Percentiles rank a stretch among this genome's conserved stretches.
Conservation (phyloP, 2,888 invertebrate species). For the Agrochola lychnidis region DNA sequence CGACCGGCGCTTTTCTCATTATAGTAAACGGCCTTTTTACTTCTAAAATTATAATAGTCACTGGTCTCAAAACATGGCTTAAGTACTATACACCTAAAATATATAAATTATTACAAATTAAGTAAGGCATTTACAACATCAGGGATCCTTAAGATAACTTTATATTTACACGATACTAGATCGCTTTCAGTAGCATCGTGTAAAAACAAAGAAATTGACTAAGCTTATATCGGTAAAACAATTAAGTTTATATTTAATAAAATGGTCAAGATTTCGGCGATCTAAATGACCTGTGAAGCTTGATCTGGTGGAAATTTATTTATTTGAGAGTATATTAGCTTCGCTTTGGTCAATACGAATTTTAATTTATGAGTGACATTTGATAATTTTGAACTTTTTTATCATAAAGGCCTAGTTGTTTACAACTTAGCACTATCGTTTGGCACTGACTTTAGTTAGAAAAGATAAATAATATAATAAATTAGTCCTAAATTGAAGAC, state of each 20-base stretch:
- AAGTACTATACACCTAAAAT: slow-evolving; percentile 91
- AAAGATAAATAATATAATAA: slow-evolving; percentile 78
- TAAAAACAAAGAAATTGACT: slow-evolving; percentile 89
- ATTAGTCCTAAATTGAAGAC: slow-evolving; percentile 82
- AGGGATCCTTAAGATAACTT: slow-evolving; percentile 88
- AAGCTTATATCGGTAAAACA: slow-evolving; percentile 90
- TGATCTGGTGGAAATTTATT: slow-evolving; percentile 66
- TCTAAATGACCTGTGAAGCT: slow-evolving; percentile 86
- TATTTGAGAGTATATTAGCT: slow-evolving; percentile 74
- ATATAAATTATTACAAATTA: slow-evolving; percentile 91
- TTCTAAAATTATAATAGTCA: slow-evolving; percentile 90
- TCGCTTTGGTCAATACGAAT: slow-evolving; percentile 83
- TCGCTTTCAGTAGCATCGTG: slow-evolving; percentile 84
- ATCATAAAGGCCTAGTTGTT: slow-evolving; percentile 86
- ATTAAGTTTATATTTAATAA: slow-evolving; percentile 87
- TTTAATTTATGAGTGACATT: slow-evolving; percentile 75
- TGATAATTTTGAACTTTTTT: slow-evolving; percentile 83
- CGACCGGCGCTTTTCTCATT: slow-evolving; percentile 84
- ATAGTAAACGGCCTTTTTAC: slow-evolving; percentile 82
- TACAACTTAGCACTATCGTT: slow-evolving; percentile 89
- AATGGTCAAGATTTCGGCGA: slow-evolving; percentile 91
- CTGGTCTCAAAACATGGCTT: slow-evolving; percentile 91
- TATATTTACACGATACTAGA: slow-evolving; percentile 88
- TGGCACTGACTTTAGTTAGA: slow-evolving; percentile 88
- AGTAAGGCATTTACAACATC: slow-evolving; percentile 91